Percentiles rank a stretch among this genome's conserved stretches.
Evolutionary conservation across 2,113 vertebrate species (phyloP).

Genomic region (Chrysochloris asiatica): DNA sequence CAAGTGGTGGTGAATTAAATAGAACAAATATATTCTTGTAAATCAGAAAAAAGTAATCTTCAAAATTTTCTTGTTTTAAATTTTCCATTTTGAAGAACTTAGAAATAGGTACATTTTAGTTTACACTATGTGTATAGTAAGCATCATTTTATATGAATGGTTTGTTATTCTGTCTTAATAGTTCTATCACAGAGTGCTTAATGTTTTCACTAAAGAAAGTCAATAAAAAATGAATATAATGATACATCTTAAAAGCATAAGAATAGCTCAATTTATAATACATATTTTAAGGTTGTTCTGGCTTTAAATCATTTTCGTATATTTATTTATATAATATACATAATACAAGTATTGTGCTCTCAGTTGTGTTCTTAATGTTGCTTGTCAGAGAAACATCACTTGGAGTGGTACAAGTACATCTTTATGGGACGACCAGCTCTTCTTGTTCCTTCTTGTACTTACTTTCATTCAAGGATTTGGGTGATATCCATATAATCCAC

Average conservation of each 20-base stretch:
- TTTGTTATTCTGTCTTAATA: background rate
- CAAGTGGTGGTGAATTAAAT: background rate
- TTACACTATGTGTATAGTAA: background rate
- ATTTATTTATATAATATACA: background rate
- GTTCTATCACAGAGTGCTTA: background rate
- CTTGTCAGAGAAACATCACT: background rate
- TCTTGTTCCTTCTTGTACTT: background rate
- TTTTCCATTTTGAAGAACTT: background rate
- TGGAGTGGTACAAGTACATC: background rate
- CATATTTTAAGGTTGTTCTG: background rate
- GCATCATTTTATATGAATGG: too few relatives aligned
- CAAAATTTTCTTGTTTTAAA: background rate
- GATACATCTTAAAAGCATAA: background rate
- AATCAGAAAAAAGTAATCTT: background rate
- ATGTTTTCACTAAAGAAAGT: background rate
- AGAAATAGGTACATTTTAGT: background rate
- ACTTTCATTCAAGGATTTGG: background rate
- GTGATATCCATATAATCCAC: background rate
- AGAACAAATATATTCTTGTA: background rate
- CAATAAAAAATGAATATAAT: conserved; percentile 1
- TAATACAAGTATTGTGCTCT: background rate
- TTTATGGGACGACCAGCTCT: rapidly evolving
- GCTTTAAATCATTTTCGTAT: background rate
- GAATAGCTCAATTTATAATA: background rate
- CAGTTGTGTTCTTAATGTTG: background rate